phyloP scores from a whole-genome alignment of 2,797 vertebrate genomes.

The Cirrhinus mrigala region DNA sequence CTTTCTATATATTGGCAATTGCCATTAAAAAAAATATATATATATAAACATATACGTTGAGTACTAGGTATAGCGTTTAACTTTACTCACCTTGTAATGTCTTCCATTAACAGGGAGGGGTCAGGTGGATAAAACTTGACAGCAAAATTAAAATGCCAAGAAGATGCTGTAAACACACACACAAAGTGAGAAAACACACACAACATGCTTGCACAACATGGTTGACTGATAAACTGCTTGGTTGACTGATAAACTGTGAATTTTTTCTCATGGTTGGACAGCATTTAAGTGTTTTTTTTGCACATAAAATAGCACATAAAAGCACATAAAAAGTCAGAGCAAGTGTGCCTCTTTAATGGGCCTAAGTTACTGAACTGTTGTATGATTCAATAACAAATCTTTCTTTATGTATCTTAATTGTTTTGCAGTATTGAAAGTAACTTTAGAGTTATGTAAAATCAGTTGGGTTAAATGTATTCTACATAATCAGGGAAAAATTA shows the following conservation, averaged over 20 bases:
- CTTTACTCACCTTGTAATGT: constrained; percentile 92
- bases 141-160: constrained; percentile 93
- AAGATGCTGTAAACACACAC: constrained; percentile 79
- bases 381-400: background rate
- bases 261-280: background rate
- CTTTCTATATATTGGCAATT: background rate
- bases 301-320: constrained; percentile 30
- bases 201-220: background rate
- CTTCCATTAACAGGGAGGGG: constrained; percentile 95
- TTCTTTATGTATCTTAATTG: background rate
- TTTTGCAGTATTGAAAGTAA: background rate
- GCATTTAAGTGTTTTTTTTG: constrained; percentile 12
- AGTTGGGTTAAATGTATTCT: background rate
- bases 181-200: constrained; percentile 13
- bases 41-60: background rate
- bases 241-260: background rate
- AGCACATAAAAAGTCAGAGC: constrained; percentile 40
- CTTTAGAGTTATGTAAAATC: background rate
- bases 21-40: no score
- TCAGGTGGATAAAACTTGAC: constrained; percentile 99
- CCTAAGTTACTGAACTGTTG: background rate
- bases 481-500: background rate
- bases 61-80: background rate
- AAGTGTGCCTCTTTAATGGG: constrained; percentile 29
- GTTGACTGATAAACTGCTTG: background rate